A percentile compares a stretch with the other conserved stretches of the same genome.
Evolutionary conservation across 2,888 invertebrate genomes (phyloP).

Genomic region (Eristalis pertinax): DNA sequence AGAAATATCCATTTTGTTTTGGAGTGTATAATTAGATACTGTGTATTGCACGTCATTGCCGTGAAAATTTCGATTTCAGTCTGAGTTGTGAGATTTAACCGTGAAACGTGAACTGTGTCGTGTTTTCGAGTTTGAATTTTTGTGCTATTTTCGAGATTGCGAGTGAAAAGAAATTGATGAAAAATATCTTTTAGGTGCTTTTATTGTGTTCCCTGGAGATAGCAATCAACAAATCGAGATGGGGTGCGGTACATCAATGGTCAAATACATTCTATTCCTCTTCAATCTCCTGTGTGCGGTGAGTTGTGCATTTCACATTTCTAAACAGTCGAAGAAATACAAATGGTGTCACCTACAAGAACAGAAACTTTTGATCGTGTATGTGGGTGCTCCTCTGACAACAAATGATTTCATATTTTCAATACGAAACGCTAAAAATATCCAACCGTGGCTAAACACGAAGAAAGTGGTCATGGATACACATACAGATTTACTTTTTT

Average conservation of each 20-base stretch:
- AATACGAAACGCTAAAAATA: slow-evolving; percentile 46
- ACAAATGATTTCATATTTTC: slow-evolving; percentile 52
- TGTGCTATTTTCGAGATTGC: not conserved
- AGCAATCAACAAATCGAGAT: slow-evolving; percentile 80
- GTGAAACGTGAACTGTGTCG: slow-evolving; percentile 39
- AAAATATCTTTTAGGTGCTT: slow-evolving; percentile 14
- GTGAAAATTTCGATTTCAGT: slow-evolving; percentile 39
- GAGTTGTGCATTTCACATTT: slow-evolving; percentile 81
- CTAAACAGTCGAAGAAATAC: too few species aligned
- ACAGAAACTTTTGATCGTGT: not conserved
- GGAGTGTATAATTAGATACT: slow-evolving; percentile 35
- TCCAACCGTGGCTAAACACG: not conserved
- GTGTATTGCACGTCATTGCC: not conserved
- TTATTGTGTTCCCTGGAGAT: not conserved
- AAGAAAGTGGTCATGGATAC: slow-evolving; percentile 7
- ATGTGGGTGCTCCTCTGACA: slow-evolving; percentile 21
- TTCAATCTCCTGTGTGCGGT: slow-evolving; percentile 91
- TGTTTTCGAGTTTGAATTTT: slow-evolving; percentile 3
- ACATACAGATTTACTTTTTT: not conserved
- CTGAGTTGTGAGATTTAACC: slow-evolving; percentile 13
- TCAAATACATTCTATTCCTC: slow-evolving; percentile 92
- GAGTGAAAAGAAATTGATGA: not conserved
- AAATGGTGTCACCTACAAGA: not conserved
- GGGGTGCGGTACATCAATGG: slow-evolving; percentile 89
- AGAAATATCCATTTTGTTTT: not conserved